A percentile compares a stretch with the other conserved stretches of the same genome.
Evolutionary conservation across 2,797 vertebrate species (phyloP).

Genomic region (Diplodus puntazzo): DNA sequence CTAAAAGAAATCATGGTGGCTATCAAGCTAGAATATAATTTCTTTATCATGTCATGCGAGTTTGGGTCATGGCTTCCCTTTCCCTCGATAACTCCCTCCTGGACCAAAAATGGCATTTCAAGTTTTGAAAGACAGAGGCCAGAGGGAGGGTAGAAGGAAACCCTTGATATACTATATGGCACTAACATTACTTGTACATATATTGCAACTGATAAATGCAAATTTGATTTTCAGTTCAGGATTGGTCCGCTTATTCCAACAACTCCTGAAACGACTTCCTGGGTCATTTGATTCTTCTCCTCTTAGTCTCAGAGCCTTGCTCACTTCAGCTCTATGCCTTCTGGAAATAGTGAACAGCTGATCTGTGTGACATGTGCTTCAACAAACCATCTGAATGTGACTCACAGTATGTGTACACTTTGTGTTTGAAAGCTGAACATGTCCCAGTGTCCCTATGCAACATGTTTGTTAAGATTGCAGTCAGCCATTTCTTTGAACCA

Average conservation of each 20-base stretch:
- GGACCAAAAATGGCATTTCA: neutral
- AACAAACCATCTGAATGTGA: neutral
- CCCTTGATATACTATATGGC: neutral
- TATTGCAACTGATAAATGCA: neutral
- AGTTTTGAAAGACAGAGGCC: neutral
- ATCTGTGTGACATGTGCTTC: neutral
- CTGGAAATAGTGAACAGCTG: neutral
- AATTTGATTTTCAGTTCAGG: neutral
- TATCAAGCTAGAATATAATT: neutral
- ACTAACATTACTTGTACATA: neutral
- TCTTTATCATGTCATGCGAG: constrained; percentile 26
- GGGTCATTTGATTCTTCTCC: neutral
- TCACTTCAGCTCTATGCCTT: neutral
- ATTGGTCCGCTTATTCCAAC: neutral
- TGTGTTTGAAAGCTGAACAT: neutral
- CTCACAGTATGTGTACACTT: neutral
- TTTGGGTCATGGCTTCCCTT: constrained; percentile 10
- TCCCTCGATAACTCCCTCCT: constrained; percentile 27
- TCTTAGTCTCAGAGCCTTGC: neutral
- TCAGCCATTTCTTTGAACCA: neutral
- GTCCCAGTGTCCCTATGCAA: neutral
- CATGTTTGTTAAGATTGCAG: neutral
- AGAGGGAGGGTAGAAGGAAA: neutral
- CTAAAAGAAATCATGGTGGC: neutral
- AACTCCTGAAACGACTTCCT: neutral